These are phyloP conservation scores for Pollenia griseotomentosa DNA, from an alignment of 2,888 invertebrate species.

Conservation along the genomic window DNA sequence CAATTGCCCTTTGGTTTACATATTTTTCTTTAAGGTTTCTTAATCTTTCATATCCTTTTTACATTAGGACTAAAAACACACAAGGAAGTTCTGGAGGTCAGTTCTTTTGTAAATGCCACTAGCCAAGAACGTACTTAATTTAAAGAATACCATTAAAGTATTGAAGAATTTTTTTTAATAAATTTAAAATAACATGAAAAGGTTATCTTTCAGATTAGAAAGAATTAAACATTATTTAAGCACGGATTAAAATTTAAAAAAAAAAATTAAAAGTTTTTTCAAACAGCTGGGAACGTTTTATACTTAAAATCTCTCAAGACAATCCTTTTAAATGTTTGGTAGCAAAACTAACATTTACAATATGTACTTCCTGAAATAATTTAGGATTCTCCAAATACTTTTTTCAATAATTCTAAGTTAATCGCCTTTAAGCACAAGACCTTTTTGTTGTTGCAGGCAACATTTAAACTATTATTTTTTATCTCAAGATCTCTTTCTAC, in stretches of 20 bases:
- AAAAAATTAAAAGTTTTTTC: too few species aligned
- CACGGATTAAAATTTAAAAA: too few species aligned
- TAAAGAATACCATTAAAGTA: not conserved
- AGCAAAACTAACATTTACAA: too few species aligned
- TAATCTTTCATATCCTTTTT: too few species aligned
- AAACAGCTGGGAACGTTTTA: too few species aligned
- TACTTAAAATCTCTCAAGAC: too few species aligned
- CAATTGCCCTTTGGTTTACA: not conserved
- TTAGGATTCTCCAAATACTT: too few species aligned
- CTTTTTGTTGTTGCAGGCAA: slow-evolving; percentile 13
- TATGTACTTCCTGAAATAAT: too few species aligned
- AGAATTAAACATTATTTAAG: too few species aligned
- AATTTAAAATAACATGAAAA: too few species aligned
- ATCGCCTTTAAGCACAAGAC: not conserved
- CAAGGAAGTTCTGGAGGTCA: not conserved
- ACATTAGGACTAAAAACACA: not conserved
- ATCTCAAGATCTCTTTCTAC: slow-evolving; percentile 23
- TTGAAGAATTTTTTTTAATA: not conserved
- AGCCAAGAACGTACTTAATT: not conserved
- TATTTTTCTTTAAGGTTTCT: not conserved
- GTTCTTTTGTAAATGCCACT: not conserved
- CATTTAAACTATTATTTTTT: slow-evolving; percentile 36
- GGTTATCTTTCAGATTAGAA: too few species aligned
- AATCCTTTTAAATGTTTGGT: too few species aligned
- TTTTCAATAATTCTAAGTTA: not conserved